Base-by-base conservation (phyloP, 2,113 vertebrate species). In the Grallaria varia region DNA sequence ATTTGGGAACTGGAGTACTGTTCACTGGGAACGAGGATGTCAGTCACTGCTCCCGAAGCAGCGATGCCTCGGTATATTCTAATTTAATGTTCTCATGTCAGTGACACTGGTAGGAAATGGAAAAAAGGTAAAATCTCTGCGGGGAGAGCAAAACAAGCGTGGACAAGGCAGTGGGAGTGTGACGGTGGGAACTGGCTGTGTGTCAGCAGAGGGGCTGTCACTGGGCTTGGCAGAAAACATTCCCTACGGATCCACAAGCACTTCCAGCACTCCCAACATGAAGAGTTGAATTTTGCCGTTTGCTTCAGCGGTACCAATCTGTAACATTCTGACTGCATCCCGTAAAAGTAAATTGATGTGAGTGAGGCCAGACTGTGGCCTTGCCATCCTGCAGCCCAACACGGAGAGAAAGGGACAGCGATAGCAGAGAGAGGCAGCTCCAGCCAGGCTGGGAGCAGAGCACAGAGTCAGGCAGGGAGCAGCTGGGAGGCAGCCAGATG, bases 401-500 rank as follows among this genome's bases (percentile, higher is more conserved):
- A 4, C 53, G n/a, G 89, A 90, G 78, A 59, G 62, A 31, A 45
- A 35, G 37, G n/a, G 62, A 40, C 2, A 4, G 71, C 0, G 8
- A 62, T 45, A 49, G 80, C 86, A n/a, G 91, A 37, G 30, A 93
- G 73, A 44, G 64, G 94, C 86, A 88, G 95, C 90, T 86, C 94
- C 58, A 0, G 8, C 87, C 93, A 25, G 69, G 77, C 94, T 87
- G 94, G 84, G 94, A 93, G 88, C 93, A 92, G 87, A 94, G 44
- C 87, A 67, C 42, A 1, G 83, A 97, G 96, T 75, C 95, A 97
- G 96, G 92, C 96, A 95, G 87, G 94, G 96, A 96, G 96, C 94
- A 95, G 37, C 96, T 97, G 97, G 97, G 97, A 97, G 82, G 79
- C 72, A 96, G 84, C 96, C 97, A 98, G 97, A 95, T 96, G 96